Evolutionary conservation across 2,113 vertebrate species (phyloP).

Genomic region (Oryzias woworae): DNA sequence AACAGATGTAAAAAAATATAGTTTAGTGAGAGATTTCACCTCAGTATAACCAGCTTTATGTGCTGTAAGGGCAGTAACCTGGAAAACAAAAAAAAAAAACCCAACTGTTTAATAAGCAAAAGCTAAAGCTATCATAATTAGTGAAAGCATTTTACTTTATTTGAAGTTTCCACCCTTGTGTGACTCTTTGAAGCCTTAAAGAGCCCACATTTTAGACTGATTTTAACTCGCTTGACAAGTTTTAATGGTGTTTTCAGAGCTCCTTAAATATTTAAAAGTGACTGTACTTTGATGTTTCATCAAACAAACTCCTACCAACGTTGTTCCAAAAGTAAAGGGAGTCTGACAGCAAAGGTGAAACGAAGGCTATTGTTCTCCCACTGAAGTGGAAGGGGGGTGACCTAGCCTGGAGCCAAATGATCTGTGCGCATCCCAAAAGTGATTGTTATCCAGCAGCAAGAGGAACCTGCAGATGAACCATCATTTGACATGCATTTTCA

Average conservation of each 20-base stretch:
- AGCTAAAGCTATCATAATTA: no score
- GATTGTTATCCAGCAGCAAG: slow-evolving; percentile 45
- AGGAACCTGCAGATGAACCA: slow-evolving; percentile 34
- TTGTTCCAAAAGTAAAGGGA: slow-evolving; percentile 22
- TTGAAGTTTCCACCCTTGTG: no score
- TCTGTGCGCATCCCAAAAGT: slow-evolving; percentile 47
- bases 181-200: not conserved
- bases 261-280: slow-evolving; percentile 31
- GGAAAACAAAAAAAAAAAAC: no score
- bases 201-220: slow-evolving; percentile 2
- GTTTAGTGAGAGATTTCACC: no score
- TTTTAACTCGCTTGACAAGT: slow-evolving; percentile 9
- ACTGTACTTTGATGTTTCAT: slow-evolving; percentile 47
- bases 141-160: no score
- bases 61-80: no score
- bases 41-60: no score
- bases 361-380: slow-evolving; percentile 27
- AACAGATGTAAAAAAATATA: no score
- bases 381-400: slow-evolving; percentile 43
- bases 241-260: slow-evolving; percentile 23
- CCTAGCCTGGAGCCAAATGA: slow-evolving; percentile 50
- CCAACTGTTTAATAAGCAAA: no score
- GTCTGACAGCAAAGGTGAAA: slow-evolving; percentile 62
- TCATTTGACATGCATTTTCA: slow-evolving; percentile 35
- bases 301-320: slow-evolving; percentile 32